Conservation (phyloP, 2,113 vertebrate genomes). For the Heterochromis multidens region DNA sequence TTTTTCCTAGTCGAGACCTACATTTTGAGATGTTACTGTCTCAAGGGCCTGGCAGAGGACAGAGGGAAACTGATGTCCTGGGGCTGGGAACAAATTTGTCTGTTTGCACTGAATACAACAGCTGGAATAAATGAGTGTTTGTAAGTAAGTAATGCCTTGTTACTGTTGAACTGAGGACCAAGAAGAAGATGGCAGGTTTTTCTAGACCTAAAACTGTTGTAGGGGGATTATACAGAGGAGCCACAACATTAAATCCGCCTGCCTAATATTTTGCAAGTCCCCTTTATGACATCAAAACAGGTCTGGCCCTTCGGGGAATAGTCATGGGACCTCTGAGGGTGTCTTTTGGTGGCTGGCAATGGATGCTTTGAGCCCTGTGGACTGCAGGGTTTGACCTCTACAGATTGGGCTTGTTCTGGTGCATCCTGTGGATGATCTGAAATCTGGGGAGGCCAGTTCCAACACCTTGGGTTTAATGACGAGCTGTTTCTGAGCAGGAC, state of each 20-base stretch:
- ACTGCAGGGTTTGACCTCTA: no score
- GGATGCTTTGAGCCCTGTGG: no score
- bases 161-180: background rate
- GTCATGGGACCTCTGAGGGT: background rate
- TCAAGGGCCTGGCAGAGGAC: constrained; percentile 2
- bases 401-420: background rate
- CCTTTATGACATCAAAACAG: background rate
- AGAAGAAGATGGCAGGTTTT: constrained; percentile 3
- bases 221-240: background rate
- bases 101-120: constrained; percentile 28
- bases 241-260: background rate
- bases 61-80: background rate
- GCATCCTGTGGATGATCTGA: background rate
- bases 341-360: background rate
- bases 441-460: background rate
- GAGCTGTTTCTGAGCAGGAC: background rate
- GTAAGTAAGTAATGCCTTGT: background rate
- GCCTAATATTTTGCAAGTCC: background rate
- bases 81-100: background rate
- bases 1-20: constrained; percentile 56
- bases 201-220: constrained; percentile 17
- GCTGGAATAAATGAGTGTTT: background rate
- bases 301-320: background rate
- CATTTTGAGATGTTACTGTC: constrained; percentile 35
- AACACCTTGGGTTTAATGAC: background rate